Conservation (phyloP, 2,888 invertebrate genomes). For the Adelognathus sp. region DNA sequence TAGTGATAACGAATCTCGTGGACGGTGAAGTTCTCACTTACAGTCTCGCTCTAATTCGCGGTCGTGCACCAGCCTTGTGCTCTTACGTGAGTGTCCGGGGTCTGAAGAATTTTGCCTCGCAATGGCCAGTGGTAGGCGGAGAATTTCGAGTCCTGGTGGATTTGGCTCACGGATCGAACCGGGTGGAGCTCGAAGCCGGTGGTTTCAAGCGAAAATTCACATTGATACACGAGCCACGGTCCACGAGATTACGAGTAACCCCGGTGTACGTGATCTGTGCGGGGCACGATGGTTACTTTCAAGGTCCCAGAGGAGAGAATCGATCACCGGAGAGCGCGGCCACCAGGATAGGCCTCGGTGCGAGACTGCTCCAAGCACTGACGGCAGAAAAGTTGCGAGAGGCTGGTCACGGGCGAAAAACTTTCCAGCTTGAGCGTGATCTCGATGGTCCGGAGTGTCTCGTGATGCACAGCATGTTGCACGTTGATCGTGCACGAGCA, state of each 20-base stretch:
- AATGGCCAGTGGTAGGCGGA: slow-evolving; percentile 86
- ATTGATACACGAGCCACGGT: slow-evolving; percentile 84
- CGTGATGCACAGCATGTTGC: slow-evolving; percentile 88
- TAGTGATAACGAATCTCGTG: slow-evolving; percentile 83
- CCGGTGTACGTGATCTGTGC: slow-evolving; percentile 93
- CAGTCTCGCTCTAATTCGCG: slow-evolving; percentile 85
- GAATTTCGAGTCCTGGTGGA: slow-evolving; percentile 88
- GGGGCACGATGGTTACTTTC: slow-evolving; percentile 89
- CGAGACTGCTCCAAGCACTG: slow-evolving; percentile 91
- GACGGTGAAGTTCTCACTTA: slow-evolving; percentile 85
- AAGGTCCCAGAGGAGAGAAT: slow-evolving; percentile 84
- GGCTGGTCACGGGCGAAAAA: slow-evolving; percentile 89
- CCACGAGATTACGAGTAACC: slow-evolving; percentile 85
- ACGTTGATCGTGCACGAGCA: slow-evolving; percentile 86
- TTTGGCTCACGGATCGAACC: slow-evolving; percentile 85
- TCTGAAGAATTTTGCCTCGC: slow-evolving; percentile 79
- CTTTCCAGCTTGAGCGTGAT: slow-evolving; percentile 90
- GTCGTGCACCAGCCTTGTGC: slow-evolving; percentile 82
- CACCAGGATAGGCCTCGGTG: slow-evolving; percentile 88
- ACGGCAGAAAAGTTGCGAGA: slow-evolving; percentile 94
- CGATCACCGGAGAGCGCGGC: slow-evolving; percentile 88
- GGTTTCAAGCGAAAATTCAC: slow-evolving; percentile 81
- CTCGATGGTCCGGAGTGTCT: slow-evolving; percentile 86
- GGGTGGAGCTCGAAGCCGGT: slow-evolving; percentile 84
- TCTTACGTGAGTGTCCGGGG: slow-evolving; percentile 78